phyloP scores from a whole-genome alignment of 2,113 vertebrate genomes.

The Bufo gargarizans region DNA sequence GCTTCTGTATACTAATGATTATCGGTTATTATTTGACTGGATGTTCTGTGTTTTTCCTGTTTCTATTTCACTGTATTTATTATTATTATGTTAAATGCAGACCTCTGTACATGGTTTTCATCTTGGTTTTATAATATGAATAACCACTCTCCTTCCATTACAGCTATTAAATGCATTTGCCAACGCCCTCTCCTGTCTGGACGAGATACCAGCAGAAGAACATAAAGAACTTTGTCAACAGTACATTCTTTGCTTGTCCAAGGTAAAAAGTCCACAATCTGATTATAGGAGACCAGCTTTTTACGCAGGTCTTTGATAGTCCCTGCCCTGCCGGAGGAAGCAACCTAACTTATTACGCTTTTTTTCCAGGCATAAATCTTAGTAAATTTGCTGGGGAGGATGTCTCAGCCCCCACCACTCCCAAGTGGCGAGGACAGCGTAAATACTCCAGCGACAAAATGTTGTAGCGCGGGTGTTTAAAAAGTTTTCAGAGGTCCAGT shows the following conservation, averaged over 20 bases:
- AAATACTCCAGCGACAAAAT: no score
- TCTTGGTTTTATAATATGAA: background rate
- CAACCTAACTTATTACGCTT: no score
- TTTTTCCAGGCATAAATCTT: no score
- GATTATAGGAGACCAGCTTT: background rate
- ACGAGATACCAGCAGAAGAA: constrained; percentile 81
- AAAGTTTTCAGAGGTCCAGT: no score
- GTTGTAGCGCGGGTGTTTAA: no score
- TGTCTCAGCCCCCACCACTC: no score
- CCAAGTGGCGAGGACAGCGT: no score
- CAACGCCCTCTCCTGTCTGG: constrained; percentile 77
- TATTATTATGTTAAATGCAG: background rate
- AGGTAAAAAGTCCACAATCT: constrained; percentile 73
- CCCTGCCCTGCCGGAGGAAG: no score
- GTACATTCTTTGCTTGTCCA: constrained; percentile 85
- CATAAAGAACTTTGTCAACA: constrained; percentile 80
- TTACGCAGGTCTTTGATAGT: no score
- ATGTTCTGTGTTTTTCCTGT: background rate
- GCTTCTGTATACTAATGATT: background rate
- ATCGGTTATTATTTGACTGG: background rate
- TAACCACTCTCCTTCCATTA: constrained; percentile 60
- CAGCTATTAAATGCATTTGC: constrained; percentile 91
- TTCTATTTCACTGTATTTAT: background rate
- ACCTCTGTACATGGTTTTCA: background rate
- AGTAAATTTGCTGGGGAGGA: no score